A percentile compares a stretch with the other conserved stretches of the same genome.
Conservation (phyloP, 2,888 invertebrate species). For the Diarsia rubi region DNA sequence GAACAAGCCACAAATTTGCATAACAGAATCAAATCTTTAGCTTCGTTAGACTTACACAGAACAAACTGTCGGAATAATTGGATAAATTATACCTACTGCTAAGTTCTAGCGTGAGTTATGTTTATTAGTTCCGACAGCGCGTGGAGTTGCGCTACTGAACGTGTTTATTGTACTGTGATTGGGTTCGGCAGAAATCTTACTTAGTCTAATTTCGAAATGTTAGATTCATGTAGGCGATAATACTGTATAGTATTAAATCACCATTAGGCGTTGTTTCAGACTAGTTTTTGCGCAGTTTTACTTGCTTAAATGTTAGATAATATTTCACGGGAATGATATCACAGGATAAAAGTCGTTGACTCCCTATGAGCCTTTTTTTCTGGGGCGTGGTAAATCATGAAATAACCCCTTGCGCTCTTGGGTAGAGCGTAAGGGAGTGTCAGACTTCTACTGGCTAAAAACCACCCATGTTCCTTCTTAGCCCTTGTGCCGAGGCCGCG, state of each 20-base stretch:
- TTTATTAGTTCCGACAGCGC: slow-evolving; percentile 32
- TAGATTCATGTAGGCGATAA: not conserved
- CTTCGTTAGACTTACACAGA: slow-evolving; percentile 66
- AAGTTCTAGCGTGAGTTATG: slow-evolving; percentile 38
- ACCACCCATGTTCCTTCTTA: too few species aligned
- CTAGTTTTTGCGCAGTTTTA: not conserved
- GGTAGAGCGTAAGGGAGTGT: too few species aligned
- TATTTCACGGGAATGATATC: not conserved
- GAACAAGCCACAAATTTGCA: slow-evolving; percentile 63
- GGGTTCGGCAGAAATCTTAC: slow-evolving; percentile 12
- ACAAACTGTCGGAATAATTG: slow-evolving; percentile 60
- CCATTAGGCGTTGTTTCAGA: not conserved
- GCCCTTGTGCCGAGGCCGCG: too few species aligned
- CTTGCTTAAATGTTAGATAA: not conserved
- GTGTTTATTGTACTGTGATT: slow-evolving; percentile 8
- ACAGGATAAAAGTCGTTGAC: not conserved
- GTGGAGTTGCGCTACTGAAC: slow-evolving; percentile 16
- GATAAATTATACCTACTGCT: slow-evolving; percentile 38
- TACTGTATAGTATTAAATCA: not conserved
- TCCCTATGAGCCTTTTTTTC: too few species aligned
- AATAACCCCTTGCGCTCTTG: too few species aligned
- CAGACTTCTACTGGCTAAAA: too few species aligned
- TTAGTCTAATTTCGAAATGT: slow-evolving; percentile 7
- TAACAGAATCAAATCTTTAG: slow-evolving; percentile 66
- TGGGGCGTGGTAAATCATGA: too few species aligned